Conservation (phyloP, 2,888 invertebrate genomes). For the Phortica magna region DNA sequence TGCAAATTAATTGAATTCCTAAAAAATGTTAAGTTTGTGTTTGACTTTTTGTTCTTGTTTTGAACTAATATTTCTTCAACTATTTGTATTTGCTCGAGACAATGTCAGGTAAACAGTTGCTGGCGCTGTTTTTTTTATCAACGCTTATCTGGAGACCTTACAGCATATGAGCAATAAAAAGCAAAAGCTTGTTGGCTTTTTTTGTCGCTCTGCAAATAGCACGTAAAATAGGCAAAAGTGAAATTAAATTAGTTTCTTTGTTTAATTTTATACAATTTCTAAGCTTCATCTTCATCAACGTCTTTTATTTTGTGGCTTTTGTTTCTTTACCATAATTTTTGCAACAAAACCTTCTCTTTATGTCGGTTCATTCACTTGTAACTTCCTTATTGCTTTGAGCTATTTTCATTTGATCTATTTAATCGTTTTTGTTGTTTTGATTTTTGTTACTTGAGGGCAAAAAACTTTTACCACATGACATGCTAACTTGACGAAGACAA, state of each 20-base stretch:
- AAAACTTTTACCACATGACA: slow-evolving; percentile 15
- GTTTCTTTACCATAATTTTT: background rate
- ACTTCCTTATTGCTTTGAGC: background rate
- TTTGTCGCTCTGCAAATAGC: background rate
- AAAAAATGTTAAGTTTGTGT: background rate
- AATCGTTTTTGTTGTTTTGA: background rate
- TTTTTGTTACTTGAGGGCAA: background rate
- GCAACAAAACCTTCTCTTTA: background rate
- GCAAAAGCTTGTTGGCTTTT: background rate
- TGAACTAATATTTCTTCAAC: background rate
- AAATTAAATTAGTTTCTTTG: background rate
- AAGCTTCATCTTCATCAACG: too few species aligned
- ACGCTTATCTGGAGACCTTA: slow-evolving; percentile 26
- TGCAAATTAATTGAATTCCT: background rate
- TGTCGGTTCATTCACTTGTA: slow-evolving; percentile 3
- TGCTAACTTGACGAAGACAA: slow-evolving; percentile 5
- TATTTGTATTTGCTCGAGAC: slow-evolving; percentile 14
- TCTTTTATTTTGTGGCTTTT: background rate
- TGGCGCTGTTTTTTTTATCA: slow-evolving; percentile 6
- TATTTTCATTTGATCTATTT: slow-evolving; percentile 6
- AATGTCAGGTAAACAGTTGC: background rate
- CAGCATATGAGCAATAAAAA: slow-evolving; percentile 21
- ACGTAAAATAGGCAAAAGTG: background rate
- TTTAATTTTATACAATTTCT: too few species aligned
- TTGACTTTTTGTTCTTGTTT: background rate